Percentiles rank a stretch among this genome's conserved stretches.
These are phyloP conservation scores for Mellivora capensis DNA, from an alignment of 2,113 vertebrate genomes.

Conservation along the genomic window DNA sequence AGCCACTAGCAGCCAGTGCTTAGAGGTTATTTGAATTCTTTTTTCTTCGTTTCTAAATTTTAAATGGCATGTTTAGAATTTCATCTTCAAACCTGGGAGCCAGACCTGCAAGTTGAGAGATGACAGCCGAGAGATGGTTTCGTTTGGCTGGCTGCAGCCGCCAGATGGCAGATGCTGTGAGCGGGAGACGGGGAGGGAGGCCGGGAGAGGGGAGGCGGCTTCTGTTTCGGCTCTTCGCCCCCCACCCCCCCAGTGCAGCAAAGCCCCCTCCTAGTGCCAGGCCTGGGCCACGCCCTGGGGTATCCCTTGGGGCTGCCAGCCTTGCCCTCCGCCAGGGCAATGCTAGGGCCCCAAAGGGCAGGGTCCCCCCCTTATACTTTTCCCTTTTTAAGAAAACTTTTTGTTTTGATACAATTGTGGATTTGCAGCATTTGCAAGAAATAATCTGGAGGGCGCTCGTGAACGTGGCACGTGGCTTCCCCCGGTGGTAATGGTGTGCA, in stretches of 20 bases:
- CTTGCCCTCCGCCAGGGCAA: neutral
- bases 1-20: neutral
- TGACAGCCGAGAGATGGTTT: slow-evolving; percentile 41
- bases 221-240: neutral
- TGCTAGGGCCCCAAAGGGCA: fast-evolving
- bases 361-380: neutral
- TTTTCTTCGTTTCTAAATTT: slow-evolving; percentile 8
- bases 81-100: slow-evolving; percentile 53
- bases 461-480: fast-evolving
- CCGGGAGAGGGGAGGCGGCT: neutral
- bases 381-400: neutral
- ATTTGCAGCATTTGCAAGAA: neutral
- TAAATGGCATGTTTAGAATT: slow-evolving; percentile 53
- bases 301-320: neutral
- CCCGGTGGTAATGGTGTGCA: fast-evolving
- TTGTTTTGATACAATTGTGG: neutral
- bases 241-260: neutral
- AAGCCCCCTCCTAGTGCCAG: neutral
- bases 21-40: neutral
- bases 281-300: fast-evolving
- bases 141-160: slow-evolving; percentile 36
- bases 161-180: slow-evolving; percentile 52
- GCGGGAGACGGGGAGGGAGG: neutral
- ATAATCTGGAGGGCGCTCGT: fast-evolving
- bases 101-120: slow-evolving; percentile 32